A percentile compares a stretch with the other conserved stretches of the same genome.
Evolutionary conservation across 2,113 vertebrate species (phyloP).

Genomic region (Austrofundulus limnaeus): DNA sequence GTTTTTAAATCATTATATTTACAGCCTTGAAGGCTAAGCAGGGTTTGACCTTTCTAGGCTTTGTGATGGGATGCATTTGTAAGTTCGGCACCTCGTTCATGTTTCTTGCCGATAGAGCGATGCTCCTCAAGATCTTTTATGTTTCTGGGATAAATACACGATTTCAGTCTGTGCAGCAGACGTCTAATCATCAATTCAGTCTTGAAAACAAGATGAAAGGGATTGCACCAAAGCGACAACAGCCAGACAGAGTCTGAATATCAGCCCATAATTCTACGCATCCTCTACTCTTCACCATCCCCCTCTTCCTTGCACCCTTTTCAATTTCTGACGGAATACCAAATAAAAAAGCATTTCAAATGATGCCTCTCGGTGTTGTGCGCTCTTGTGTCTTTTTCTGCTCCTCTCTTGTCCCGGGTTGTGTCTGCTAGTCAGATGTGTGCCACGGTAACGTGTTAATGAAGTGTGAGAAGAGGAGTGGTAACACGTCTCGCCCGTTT

Average conservation of each 20-base stretch:
- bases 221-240: slow-evolving; percentile 39
- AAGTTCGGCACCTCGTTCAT: slow-evolving; percentile 54
- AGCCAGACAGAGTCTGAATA: slow-evolving; percentile 39
- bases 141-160: slow-evolving; percentile 23
- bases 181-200: slow-evolving; percentile 47
- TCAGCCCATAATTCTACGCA: slow-evolving; percentile 51
- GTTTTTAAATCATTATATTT: slow-evolving; percentile 6
- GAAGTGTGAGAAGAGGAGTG: slow-evolving; percentile 69
- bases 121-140: slow-evolving; percentile 9
- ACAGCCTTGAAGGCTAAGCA: slow-evolving; percentile 31
- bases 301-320: slow-evolving; percentile 38
- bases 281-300: slow-evolving; percentile 25
- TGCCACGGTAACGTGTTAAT: slow-evolving; percentile 65
- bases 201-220: slow-evolving; percentile 68
- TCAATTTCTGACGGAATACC: slow-evolving; percentile 69
- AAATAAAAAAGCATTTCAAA: slow-evolving; percentile 60
- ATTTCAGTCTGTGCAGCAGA: slow-evolving; percentile 22
- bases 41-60: slow-evolving; percentile 59
- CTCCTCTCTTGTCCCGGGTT: slow-evolving; percentile 35
- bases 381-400: slow-evolving; percentile 8
- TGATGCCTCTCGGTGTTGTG: slow-evolving; percentile 43
- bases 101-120: slow-evolving; percentile 19
- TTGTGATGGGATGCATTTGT: slow-evolving; percentile 55
- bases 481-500: slow-evolving; percentile 66
- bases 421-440: slow-evolving; percentile 61